Evolutionary conservation across 2,888 invertebrate genomes (phyloP).

Genomic region (Drosophila setosimentum): DNA sequence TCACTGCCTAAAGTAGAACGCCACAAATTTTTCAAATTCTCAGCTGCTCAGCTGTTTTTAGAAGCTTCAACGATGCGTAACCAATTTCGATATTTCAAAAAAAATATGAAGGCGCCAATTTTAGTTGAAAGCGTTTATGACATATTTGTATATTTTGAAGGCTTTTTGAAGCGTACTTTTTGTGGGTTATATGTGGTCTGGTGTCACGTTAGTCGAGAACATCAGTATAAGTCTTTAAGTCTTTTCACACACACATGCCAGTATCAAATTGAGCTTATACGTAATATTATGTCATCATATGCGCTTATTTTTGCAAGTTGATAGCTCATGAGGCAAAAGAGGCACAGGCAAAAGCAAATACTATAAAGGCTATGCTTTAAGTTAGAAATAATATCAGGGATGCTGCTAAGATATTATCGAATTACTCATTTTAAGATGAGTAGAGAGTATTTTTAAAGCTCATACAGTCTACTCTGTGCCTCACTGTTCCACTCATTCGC

Average conservation of each 20-base stretch:
- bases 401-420: not conserved
- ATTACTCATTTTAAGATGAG: not conserved
- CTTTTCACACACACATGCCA: constrained; percentile 9
- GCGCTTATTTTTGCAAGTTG: not conserved
- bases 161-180: not conserved
- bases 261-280: not conserved
- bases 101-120: constrained; percentile 13
- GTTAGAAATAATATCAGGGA: not conserved
- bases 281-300: constrained; percentile 10
- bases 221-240: not conserved
- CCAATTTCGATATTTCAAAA: constrained; percentile 15
- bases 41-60: constrained; percentile 41
- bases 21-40: constrained; percentile 27
- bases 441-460: not conserved
- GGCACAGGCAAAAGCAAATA: not conserved
- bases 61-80: constrained; percentile 22
- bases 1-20: constrained; percentile 39
- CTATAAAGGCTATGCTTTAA: not conserved
- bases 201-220: not conserved
- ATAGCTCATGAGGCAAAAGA: too few relatives aligned
- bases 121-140: not conserved
- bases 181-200: not conserved
- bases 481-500: not conserved
- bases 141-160: too few relatives aligned
- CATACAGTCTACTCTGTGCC: not conserved